Conservation (phyloP, 2,888 invertebrate species). For the Drosophila tanythrix region DNA sequence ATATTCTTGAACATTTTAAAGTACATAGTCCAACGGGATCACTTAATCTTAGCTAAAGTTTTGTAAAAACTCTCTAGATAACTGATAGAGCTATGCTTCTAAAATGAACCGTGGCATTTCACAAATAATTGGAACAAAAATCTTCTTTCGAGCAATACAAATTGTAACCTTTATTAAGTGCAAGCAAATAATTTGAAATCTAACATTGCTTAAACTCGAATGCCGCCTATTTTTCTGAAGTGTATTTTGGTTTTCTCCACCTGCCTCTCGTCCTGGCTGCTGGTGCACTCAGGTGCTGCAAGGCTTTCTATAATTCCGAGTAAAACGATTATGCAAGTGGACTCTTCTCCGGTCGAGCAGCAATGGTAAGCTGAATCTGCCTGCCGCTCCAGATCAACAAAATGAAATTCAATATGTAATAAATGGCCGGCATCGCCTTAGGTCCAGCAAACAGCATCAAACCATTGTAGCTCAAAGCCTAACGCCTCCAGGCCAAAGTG, state of each 20-base stretch:
- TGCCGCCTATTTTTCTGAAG: background rate
- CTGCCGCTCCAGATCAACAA: constrained; percentile 53
- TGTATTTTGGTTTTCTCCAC: background rate
- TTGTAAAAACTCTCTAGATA: background rate
- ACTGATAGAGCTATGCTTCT: background rate
- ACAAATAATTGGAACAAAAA: background rate
- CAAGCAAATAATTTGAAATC: background rate
- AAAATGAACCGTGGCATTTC: background rate
- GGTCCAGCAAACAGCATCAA: constrained; percentile 30
- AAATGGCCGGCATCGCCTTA: constrained; percentile 46
- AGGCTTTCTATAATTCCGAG: constrained; percentile 76
- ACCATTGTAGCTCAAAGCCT: constrained; percentile 42
- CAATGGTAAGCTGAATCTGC: constrained; percentile 30
- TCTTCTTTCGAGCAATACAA: background rate
- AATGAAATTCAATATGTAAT: constrained; percentile 78
- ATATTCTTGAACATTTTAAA: background rate
- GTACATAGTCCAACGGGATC: background rate
- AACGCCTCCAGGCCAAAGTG: constrained; percentile 24
- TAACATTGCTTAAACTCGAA: background rate
- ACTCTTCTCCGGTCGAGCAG: constrained; percentile 22
- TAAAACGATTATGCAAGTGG: constrained; percentile 74
- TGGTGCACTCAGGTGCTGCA: constrained; percentile 66
- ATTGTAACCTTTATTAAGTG: background rate
- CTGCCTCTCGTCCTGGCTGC: background rate
- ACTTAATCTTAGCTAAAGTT: background rate